These are phyloP conservation scores for Sesamia nonagrioides DNA, from an alignment of 1,140 invertebrate species.

Conservation along the genomic window DNA sequence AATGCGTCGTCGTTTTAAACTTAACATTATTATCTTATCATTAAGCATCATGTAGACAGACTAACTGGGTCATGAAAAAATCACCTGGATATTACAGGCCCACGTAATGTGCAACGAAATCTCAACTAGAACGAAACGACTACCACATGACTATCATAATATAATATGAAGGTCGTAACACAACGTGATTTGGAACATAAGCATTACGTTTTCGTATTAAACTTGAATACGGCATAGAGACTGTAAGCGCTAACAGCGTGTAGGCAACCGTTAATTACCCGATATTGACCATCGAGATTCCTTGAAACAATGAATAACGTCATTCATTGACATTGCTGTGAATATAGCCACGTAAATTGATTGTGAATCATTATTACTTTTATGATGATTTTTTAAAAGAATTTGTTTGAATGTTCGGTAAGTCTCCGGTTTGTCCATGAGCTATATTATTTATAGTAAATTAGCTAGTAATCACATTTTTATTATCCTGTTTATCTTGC, in stretches of 20 bases:
- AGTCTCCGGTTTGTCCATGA: constrained; percentile 20
- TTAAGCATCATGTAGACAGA: constrained; percentile 24
- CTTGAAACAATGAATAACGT: constrained; percentile 45
- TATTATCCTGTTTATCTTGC: background rate
- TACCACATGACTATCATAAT: constrained; percentile 24
- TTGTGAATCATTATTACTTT: constrained; percentile 19
- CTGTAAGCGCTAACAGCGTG: constrained; percentile 27
- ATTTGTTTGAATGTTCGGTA: constrained; percentile 8
- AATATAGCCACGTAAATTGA: constrained; percentile 29
- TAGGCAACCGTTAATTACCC: constrained; percentile 19
- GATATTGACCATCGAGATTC: constrained; percentile 49
- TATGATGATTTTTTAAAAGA: constrained; percentile 25
- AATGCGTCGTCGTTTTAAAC: constrained; percentile 13
- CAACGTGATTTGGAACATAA: constrained; percentile 23
- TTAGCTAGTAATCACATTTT: background rate
- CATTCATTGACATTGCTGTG: constrained; percentile 41
- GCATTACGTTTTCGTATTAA: constrained; percentile 15
- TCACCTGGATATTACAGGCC: background rate
- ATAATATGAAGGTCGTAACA: constrained; percentile 18
- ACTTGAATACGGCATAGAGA: constrained; percentile 19
- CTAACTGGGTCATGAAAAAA: constrained; percentile 46
- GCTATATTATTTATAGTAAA: constrained; percentile 3
- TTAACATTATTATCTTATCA: constrained; percentile 48
- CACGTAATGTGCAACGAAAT: constrained; percentile 21
- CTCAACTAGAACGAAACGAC: constrained; percentile 24